Percentiles rank a stretch among this genome's conserved stretches.
phyloP scores from a whole-genome alignment of 2,797 vertebrate species.

The Myotis myotis region DNA sequence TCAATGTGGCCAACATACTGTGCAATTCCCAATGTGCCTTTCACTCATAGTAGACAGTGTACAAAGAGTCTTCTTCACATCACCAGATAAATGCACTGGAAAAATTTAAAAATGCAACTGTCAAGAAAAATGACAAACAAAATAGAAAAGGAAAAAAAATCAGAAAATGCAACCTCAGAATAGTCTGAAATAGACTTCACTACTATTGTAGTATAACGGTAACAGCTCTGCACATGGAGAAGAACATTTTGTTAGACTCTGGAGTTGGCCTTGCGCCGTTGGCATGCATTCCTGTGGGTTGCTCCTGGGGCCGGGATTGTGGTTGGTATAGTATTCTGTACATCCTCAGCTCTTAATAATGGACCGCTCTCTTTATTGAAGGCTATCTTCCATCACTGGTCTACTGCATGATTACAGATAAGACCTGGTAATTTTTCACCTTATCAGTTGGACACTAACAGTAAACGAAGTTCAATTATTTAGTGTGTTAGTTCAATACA shows the following conservation, averaged over 20 bases:
- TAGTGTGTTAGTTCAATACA: neutral
- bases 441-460: neutral
- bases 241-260: neutral
- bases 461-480: neutral
- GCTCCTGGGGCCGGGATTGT: neutral
- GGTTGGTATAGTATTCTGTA: neutral
- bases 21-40: conserved; percentile 53
- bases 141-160: conserved; percentile 1
- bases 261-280: neutral
- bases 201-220: neutral
- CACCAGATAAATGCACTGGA: conserved; percentile 42
- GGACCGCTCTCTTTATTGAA: neutral
- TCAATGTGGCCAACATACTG: conserved; percentile 51
- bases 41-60: conserved; percentile 15
- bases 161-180: neutral
- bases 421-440: neutral
- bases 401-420: neutral
- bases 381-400: neutral
- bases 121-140: conserved; percentile 61
- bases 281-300: neutral
- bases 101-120: conserved; percentile 21
- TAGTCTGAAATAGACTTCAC: neutral
- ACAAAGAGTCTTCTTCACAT: conserved; percentile 61
- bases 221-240: neutral
- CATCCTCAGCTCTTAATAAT: neutral